Percentiles rank a stretch among this genome's conserved stretches.
Conservation (phyloP, 1,140 invertebrate species). For the Zaprionus vittiger region DNA sequence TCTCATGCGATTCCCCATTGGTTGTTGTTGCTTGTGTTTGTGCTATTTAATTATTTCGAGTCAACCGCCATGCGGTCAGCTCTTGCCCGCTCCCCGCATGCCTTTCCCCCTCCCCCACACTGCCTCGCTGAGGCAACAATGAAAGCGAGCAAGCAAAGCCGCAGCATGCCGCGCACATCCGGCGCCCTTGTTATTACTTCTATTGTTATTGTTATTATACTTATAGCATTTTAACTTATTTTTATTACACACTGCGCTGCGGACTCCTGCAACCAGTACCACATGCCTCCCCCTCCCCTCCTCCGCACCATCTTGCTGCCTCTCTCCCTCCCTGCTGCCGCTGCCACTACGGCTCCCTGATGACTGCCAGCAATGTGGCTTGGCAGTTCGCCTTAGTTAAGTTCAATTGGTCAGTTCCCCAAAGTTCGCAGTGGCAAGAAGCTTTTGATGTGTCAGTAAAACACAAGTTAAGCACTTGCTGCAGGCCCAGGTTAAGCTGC, state of each 20-base stretch:
- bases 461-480: not conserved
- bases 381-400: slow-evolving; percentile 1
- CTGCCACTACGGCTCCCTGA: not conserved
- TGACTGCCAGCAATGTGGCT: not conserved
- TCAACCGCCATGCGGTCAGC: slow-evolving; percentile 21
- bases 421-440: not conserved
- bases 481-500: not conserved
- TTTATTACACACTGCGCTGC: slow-evolving; percentile 52
- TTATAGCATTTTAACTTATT: slow-evolving; percentile 68
- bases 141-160: slow-evolving; percentile 18
- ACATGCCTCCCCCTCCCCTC: slow-evolving; percentile 2
- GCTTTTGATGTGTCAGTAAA: not conserved
- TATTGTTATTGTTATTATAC: slow-evolving; percentile 65
- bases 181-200: slow-evolving; percentile 57
- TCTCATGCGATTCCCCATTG: slow-evolving; percentile 8
- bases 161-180: slow-evolving; percentile 47
- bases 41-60: slow-evolving; percentile 74
- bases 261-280: slow-evolving; percentile 12
- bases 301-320: no score
- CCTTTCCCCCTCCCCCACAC: not conserved
- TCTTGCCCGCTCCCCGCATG: not conserved
- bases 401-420: slow-evolving; percentile 1
- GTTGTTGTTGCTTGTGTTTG: slow-evolving; percentile 34
- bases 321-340: not conserved
- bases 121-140: not conserved